Evolutionary conservation across 1,140 invertebrate species (phyloP).

Genomic region (Zaprionus ghesquierei): DNA sequence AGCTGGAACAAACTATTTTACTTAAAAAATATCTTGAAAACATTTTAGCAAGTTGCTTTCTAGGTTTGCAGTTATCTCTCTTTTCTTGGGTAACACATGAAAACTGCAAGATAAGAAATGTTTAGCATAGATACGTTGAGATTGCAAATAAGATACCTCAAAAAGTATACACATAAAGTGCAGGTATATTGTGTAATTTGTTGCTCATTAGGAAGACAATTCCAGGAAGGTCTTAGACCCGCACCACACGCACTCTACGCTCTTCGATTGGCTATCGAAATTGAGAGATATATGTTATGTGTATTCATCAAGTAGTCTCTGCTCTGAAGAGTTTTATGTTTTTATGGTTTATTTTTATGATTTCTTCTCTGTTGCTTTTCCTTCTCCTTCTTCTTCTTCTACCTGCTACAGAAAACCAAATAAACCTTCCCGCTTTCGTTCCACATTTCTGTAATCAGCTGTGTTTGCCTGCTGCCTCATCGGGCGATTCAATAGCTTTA

Average conservation of each 20-base stretch:
- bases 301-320: background rate
- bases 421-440: background rate
- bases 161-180: background rate
- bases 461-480: slow-evolving; percentile 63
- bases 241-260: background rate
- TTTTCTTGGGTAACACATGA: slow-evolving; percentile 14
- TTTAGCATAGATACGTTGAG: slow-evolving; percentile 17
- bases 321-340: background rate
- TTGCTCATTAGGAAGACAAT: background rate
- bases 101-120: slow-evolving; percentile 5
- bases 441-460: slow-evolving; percentile 15
- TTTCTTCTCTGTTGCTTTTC: background rate
- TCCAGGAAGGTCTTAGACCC: background rate
- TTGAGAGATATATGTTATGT: background rate
- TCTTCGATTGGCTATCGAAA: background rate
- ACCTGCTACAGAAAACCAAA: background rate
- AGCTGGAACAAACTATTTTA: background rate
- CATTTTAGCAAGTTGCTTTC: background rate
- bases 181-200: background rate
- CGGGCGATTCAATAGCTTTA: slow-evolving; percentile 58
- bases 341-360: background rate
- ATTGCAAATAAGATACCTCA: background rate
- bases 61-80: background rate
- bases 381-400: background rate
- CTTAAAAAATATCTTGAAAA: background rate